Base-by-base conservation (phyloP, 2,113 vertebrate genomes). In the Aphyosemion australe region DNA sequence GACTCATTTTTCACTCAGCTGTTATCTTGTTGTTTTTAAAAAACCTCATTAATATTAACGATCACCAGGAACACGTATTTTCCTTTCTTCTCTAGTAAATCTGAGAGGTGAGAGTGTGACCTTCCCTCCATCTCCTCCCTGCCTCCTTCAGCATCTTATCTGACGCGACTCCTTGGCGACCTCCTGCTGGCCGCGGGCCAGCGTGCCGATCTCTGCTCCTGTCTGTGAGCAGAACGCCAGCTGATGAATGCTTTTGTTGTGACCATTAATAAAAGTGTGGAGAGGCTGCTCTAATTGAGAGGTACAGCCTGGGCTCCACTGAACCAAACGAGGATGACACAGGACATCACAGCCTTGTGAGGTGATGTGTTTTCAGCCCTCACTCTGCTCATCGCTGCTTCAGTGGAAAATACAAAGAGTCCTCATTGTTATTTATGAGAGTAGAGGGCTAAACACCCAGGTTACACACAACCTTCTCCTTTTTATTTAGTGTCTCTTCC, bases 191-290 rank as follows among this genome's bases (percentile, higher is more conserved):
- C 73, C 1, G 5, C n/a, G 18, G 8, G 69, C 82, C 87, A 85
- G 61, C 42, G 49, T 8, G 39, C 63, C 61, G 37, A 76, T 83
- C 65, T 63, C 71, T 50, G 73, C 80, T 72, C 58, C 78, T 53
- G 72, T 89, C 78, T 64, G 76, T 89, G 85, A 86, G 87, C 83
- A 91, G 78, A 89, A 84, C 71, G 54, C 42, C 34, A 66, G 69
- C 77, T 83, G 84, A 90, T 85, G 69, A 72, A 84, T 80, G 75
- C 70, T 74, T 82, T 75, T 78, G 57, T 68, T 74, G 80, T 9
- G 39, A 46, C 82, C 84, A 76, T 91, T 88, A 89, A 88, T 91
- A 89, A 87, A 83, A 45, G 59, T 67, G 72, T 66, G 42, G 57
- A 70, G 74, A 81, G 61, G 74, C 72, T 8, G 70, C 63, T 74